Evolutionary conservation across 2,797 vertebrate species (phyloP), one percentile per base, ranked within the genome.

Genomic region (Zenarchopterus dispar): DNA sequence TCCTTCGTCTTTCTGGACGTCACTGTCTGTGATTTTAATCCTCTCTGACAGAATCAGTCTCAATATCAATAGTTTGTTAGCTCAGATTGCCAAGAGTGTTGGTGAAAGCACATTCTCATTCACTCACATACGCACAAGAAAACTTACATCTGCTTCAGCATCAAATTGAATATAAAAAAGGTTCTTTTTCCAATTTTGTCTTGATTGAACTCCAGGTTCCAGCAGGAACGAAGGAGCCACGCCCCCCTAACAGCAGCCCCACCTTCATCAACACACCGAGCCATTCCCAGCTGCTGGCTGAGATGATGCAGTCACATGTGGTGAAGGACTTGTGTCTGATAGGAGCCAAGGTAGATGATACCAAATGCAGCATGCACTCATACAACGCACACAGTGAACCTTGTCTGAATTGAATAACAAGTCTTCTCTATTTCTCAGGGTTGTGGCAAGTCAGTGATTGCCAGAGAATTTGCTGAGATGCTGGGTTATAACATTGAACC

Each of bases 221-320:
- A 58, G 88, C 93, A 26, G 97, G 97, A 56, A 90, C 89, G 36
- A 92, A 86, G 23, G 87, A 86, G 11, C 78, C 82, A 7, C 89
- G 82, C 49, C 80, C 90, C 0, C 84, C 76, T 70, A 83, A 84
- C 82, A 81, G 19, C 31, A 92, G 93, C 73, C 64, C 89, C 0
- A 33, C 44, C 57, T 99, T 98, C 77, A 85, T 98, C 85, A 92
- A 92, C 49, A 98, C 97, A 17, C 84, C 91, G 11, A 96, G 94
- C 67, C 97, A 98, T 68, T 84, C 93, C 56, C 93, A 92, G 31
- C 91, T 99, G 15, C 83, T 99, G 74, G 94, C 96, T n/a, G 96
- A 98, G 81, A 97, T 99, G 95, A 94, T 98, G 92, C 96, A 96
- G 71, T 98, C 97, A 1, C 98, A 99, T 84, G 93, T 97, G 92